These are phyloP conservation scores for Platorchestia sp. DNA, from an alignment of 1,140 invertebrate genomes.

Conservation along the genomic window DNA sequence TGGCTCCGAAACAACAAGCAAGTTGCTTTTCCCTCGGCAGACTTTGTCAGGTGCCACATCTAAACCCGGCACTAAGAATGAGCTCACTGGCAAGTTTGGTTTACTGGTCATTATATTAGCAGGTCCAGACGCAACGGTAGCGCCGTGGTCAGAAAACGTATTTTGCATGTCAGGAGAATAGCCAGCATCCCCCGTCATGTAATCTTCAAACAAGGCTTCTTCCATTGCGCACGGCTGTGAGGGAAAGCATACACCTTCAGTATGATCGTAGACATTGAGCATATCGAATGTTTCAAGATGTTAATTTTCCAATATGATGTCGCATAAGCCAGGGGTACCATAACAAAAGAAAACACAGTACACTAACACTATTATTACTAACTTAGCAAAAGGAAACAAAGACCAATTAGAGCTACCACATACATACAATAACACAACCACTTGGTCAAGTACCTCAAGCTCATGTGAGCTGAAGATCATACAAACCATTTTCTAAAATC, in stretches of 20 bases:
- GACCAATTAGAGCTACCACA: too few relatives aligned
- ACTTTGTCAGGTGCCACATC: neutral
- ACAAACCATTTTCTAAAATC: too few relatives aligned
- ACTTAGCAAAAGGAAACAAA: too few relatives aligned
- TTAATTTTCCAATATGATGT: too few relatives aligned
- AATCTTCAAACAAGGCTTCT: conserved; percentile 35
- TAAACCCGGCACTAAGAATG: neutral
- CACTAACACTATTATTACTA: too few relatives aligned
- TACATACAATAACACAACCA: too few relatives aligned
- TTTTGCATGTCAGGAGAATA: neutral
- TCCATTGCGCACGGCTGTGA: conserved; percentile 31
- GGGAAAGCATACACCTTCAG: neutral
- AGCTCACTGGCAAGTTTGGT: neutral
- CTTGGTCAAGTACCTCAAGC: too few relatives aligned
- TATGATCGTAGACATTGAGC: neutral
- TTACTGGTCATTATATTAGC: neutral
- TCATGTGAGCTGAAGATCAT: too few relatives aligned
- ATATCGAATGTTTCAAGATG: too few relatives aligned
- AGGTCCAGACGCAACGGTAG: neutral
- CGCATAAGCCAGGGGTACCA: too few relatives aligned
- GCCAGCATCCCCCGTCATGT: neutral
- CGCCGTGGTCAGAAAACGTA: neutral
- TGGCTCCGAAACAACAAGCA: neutral
- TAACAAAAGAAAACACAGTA: too few relatives aligned
- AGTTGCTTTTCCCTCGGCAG: neutral